Percentiles rank a stretch among this genome's conserved stretches.
phyloP scores from a whole-genome alignment of 2,888 invertebrate species.

The Dorcus hopei region DNA sequence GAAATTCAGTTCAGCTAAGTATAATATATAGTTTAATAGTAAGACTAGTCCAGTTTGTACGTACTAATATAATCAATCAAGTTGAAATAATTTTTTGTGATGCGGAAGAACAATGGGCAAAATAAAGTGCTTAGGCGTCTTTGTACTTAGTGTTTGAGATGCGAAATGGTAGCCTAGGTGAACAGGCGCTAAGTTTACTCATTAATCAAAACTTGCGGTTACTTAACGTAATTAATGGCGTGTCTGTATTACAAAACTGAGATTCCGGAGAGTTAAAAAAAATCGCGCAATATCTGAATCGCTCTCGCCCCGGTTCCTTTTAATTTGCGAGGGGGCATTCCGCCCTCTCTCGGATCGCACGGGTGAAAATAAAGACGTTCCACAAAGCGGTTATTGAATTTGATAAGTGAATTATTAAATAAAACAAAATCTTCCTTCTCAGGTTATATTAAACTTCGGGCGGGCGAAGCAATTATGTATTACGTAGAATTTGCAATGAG shows the following conservation, averaged over 20 bases:
- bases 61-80: background rate
- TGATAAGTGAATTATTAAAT: conserved; percentile 17
- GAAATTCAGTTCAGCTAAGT: no score
- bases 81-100: background rate
- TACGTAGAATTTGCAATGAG: no score
- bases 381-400: conserved; percentile 12
- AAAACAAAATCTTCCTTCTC: conserved; percentile 5
- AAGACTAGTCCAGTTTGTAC: background rate
- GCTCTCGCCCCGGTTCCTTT: background rate
- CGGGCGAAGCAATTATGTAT: background rate
- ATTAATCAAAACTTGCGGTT: conserved; percentile 16
- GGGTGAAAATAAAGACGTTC: background rate
- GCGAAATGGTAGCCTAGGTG: background rate
- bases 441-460: background rate
- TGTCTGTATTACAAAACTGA: conserved; percentile 2
- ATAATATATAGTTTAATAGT: background rate
- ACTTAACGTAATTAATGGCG: conserved; percentile 13
- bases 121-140: conserved; percentile 1
- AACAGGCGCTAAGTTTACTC: conserved; percentile 6
- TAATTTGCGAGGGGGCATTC: background rate
- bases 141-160: background rate
- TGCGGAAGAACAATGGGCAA: background rate
- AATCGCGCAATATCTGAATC: background rate
- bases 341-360: background rate
- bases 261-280: background rate